Percentiles rank a stretch among this genome's conserved stretches.
phyloP scores from a whole-genome alignment of 2,113 vertebrate genomes.

The Seriola aureovittata region DNA sequence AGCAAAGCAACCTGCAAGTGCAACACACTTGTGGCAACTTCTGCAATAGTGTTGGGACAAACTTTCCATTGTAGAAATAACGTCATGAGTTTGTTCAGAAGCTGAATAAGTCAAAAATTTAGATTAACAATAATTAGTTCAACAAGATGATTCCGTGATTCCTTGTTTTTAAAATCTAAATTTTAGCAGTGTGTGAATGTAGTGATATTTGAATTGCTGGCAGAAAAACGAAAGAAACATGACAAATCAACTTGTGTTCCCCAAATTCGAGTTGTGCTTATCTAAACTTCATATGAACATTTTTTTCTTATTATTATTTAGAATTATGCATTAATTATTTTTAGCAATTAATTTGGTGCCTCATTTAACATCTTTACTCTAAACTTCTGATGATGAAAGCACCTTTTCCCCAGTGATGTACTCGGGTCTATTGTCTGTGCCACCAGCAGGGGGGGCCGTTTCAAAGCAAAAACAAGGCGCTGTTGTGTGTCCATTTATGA shows the following conservation, averaged over 20 bases:
- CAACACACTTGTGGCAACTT: background rate
- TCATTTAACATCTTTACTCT: background rate
- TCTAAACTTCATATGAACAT: background rate
- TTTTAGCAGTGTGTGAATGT: too few relatives aligned
- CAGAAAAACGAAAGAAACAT: too few relatives aligned
- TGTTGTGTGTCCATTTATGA: slow-evolving; percentile 32
- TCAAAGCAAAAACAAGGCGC: background rate
- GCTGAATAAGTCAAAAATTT: background rate
- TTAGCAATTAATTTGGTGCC: too few relatives aligned
- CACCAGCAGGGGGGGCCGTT: slow-evolving; percentile 55
- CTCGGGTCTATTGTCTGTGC: rapidly evolving
- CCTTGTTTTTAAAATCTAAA: too few relatives aligned
- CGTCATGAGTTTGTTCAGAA: background rate
- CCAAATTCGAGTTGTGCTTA: too few relatives aligned
- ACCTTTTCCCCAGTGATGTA: background rate
- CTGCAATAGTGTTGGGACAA: background rate
- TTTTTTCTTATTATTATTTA: too few relatives aligned
- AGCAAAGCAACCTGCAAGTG: background rate
- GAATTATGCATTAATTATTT: background rate
- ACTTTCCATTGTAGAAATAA: background rate
- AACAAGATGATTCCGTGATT: too few relatives aligned
- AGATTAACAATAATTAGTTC: too few relatives aligned
- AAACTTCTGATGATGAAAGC: background rate
- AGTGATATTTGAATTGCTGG: too few relatives aligned
- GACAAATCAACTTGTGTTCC: too few relatives aligned